Conservation (phyloP, 2,113 vertebrate genomes). For the Jaculus jaculus region DNA sequence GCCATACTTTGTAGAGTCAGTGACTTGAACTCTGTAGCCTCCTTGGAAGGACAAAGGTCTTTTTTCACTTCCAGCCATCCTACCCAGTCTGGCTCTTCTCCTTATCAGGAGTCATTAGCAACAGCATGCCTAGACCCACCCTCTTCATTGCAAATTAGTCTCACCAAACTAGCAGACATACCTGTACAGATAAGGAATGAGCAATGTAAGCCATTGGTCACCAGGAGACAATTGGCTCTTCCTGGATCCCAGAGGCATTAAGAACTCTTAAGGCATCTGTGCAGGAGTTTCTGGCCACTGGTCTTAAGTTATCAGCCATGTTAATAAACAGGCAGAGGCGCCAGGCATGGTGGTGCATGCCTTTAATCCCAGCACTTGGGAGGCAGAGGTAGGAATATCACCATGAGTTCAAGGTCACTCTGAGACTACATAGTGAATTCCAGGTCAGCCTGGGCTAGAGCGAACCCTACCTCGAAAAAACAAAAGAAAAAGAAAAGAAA, state of each 20-base stretch:
- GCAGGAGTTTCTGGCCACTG: background rate
- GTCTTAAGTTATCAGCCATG: background rate
- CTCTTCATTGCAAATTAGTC: background rate
- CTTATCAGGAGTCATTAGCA: background rate
- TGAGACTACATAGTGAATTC: no score
- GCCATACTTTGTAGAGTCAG: background rate
- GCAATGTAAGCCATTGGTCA: background rate
- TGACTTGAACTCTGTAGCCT: background rate
- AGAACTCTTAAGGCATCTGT: background rate
- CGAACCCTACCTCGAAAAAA: no score
- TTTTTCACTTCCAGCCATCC: background rate
- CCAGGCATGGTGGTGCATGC: accelerated
- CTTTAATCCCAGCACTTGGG: background rate
- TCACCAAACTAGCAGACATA: background rate
- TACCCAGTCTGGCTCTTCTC: background rate
- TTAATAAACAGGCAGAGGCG: background rate
- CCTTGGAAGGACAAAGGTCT: background rate
- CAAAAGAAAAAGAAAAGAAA: no score
- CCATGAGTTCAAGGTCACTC: no score
- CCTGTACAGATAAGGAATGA: background rate
- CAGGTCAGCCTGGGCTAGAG: no score
- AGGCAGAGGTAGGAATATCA: background rate
- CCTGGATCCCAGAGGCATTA: background rate
- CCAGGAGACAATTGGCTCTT: background rate
- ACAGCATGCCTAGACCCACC: background rate